Base-by-base conservation (phyloP, 1,140 invertebrate genomes). In the Vanessa tameamea region DNA sequence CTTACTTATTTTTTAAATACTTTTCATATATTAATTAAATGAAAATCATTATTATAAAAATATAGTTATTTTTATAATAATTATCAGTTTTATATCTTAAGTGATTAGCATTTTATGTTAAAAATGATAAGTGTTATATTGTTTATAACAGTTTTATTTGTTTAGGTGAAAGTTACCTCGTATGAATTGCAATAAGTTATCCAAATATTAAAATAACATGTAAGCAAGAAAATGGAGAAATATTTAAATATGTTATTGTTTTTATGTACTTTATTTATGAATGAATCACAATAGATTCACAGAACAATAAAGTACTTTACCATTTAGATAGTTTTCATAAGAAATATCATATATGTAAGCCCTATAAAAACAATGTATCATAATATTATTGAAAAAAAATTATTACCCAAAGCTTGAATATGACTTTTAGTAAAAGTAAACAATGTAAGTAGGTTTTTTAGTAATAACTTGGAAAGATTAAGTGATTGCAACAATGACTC, bases 401-500 rank as follows among this genome's bases (percentile, higher is more conserved):
- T 37, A 57, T 47, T 7, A 47, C 23, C n/a, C 57, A 64, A 26
- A 65, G 51, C 15, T 72, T 26, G 53, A 23, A 47, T 16, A 47
- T 69, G 31, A 23, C 16, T 37, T 57, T 15, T 47, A n/a, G 43
- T 72, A 65, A 59, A 73, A 53, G 66, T 80, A 80, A 80, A 77
- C 72, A 79, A 64, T 71, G 75, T 79, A 77, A 68, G 66, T 78
- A 72, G 53, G 51, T 66, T 69, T 80, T 20, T 66, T 72, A 67
- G 43, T 31, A 85, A 86, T 79, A 86, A 85, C 69, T 85, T 83
- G 68, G 59, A 75, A 64, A 74, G 74, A 86, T 85, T 86, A 77
- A 87, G 82, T 76, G 83, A 87, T 87, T 78, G 85, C 80, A 85
- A 89, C 83, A 90, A 89, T 92, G 91, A 92, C 88, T 92, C 91